These are phyloP conservation scores for Poecilia gillii DNA, from an alignment of 2,797 vertebrate species.

Conservation along the genomic window DNA sequence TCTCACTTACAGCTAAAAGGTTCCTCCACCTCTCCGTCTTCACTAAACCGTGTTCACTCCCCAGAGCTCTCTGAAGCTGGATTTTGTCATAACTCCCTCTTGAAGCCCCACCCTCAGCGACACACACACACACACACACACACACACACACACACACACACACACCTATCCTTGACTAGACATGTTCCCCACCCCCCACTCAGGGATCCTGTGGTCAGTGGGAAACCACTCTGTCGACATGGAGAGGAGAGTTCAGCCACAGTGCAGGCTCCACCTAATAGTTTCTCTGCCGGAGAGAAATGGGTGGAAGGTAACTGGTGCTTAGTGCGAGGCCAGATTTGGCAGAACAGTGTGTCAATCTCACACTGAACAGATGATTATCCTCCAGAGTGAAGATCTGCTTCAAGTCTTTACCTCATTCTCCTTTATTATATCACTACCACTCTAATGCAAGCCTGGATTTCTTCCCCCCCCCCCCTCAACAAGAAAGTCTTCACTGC, in stretches of 20 bases:
- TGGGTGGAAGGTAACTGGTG: constrained; percentile 21
- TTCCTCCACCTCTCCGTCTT: constrained; percentile 36
- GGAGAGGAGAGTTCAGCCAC: constrained; percentile 53
- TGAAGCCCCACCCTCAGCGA: constrained; percentile 53
- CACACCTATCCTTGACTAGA: constrained; percentile 51
- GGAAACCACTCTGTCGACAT: constrained; percentile 53
- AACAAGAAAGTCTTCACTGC: constrained; percentile 25
- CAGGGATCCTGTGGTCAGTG: constrained; percentile 46
- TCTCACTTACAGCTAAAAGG: constrained; percentile 63
- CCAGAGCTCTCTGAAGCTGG: constrained; percentile 28
- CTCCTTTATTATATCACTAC: constrained; percentile 38
- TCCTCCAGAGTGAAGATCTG: constrained; percentile 39
- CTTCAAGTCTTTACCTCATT: constrained; percentile 43
- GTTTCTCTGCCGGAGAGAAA: constrained; percentile 36
- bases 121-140: neutral
- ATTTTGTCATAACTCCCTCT: constrained; percentile 59
- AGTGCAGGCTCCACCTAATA: constrained; percentile 59
- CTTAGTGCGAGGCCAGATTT: constrained; percentile 16
- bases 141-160: constrained; percentile 52
- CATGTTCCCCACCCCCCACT: constrained; percentile 49
- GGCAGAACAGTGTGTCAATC: constrained; percentile 43
- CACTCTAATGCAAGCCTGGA: constrained; percentile 30
- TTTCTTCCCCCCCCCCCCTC: constrained; percentile 32
- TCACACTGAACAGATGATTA: constrained; percentile 50
- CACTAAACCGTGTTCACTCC: constrained; percentile 34